Evolutionary conservation across 1,140 invertebrate genomes (phyloP), one percentile per base, ranked within the genome.

Genomic region (Heliconius melpomene): DNA sequence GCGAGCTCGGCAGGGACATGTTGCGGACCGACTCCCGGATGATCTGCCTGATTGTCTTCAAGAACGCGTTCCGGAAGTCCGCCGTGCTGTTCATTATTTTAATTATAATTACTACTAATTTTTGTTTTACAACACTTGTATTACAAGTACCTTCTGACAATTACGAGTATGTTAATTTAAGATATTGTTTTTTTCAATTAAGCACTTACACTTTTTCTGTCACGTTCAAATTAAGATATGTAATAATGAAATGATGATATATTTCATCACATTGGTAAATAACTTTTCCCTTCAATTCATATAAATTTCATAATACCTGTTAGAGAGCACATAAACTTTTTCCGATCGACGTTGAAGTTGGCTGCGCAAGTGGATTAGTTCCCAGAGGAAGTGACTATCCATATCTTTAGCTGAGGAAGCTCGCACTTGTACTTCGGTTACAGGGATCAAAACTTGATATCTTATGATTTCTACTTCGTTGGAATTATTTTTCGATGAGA

Each of bases 251-350:
- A 46, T 46, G 13, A 46, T 16, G 9, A 57, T 26, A 66, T 29
- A 29, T 13, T 66, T 29, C 9, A 66, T 66, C 26, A 66, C 11
- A 66, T 18, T 57, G 54, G 3, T 23, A 57, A n/a, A 26, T 16
- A 3, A 66, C 3, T 11, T 66, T 66, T 66, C 13, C 20, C 60
- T 13, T 29, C n/a, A 11, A 66, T 29, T 29, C 26, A 16, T 9
- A 66, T 29, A 66, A 66, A 66, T 66, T 29, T 11, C 23, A 7
- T 66, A 29, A 18, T 81, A 98, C 98, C 97, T 98, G 95, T 99
- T 99, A 13, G 98, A 99, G 81, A 99, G 96, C 83, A 99, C 98
- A 91, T 99, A 99, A 81, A 99, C 97, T 95, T 99, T 99, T 94
- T 99, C 98, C 20, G 98, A 98, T 84, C 98, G 96, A 79, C 98